Percentiles rank a stretch among this genome's conserved stretches.
phyloP scores from a whole-genome alignment of 2,888 invertebrate genomes.

The Escarpia spicata region DNA sequence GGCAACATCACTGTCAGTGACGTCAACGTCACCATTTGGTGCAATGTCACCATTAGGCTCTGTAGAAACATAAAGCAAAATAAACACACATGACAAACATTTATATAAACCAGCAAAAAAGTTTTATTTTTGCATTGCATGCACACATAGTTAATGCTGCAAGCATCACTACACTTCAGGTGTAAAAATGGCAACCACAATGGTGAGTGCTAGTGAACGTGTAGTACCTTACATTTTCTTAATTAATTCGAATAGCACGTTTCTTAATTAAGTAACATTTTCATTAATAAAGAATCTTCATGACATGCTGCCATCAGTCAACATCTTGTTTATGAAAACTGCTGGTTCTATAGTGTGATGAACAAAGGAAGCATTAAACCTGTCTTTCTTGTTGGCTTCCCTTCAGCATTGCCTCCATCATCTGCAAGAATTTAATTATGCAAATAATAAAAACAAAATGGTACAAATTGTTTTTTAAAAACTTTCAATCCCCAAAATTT shows the following conservation, averaged over 20 bases:
- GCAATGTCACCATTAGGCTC: not conserved
- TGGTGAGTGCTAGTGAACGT: no score
- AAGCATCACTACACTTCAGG: not conserved
- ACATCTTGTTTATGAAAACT: conserved; percentile 8
- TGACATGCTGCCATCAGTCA: not conserved
- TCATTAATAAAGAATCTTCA: not conserved
- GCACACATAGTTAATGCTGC: not conserved
- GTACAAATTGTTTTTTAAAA: not conserved
- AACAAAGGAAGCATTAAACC: not conserved
- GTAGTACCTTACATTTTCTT: not conserved
- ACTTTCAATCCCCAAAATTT: no score
- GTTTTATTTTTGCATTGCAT: not conserved
- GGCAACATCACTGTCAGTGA: not conserved
- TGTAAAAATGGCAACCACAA: no score
- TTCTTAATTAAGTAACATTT: not conserved
- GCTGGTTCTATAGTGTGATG: not conserved
- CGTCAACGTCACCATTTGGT: not conserved
- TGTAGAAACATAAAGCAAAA: conserved; percentile 3
- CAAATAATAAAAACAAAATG: not conserved
- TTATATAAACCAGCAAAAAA: not conserved
- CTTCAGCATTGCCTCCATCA: not conserved
- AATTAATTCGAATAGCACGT: not conserved
- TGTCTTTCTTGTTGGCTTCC: not conserved
- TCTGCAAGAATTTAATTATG: not conserved
- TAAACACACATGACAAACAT: not conserved